Percentiles rank a stretch among this genome's conserved stretches.
Conservation (phyloP, 2,113 vertebrate species). For the Seriola rivoliana region DNA sequence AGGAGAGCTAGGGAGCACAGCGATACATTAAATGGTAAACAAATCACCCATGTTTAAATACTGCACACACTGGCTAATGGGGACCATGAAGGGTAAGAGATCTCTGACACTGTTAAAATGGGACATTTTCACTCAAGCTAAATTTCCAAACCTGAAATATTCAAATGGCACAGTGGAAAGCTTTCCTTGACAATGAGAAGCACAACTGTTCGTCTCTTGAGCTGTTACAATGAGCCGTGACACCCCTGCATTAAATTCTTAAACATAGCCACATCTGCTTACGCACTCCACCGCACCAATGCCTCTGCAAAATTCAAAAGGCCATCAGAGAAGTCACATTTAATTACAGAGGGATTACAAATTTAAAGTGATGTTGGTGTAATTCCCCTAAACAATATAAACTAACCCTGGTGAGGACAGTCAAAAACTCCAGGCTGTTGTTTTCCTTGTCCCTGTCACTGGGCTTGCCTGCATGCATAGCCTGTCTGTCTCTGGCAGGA, state of each 20-base stretch:
- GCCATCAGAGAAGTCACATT: conserved; percentile 66
- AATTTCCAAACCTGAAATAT: conserved; percentile 33
- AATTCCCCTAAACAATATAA: conserved; percentile 37
- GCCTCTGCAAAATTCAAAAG: conserved; percentile 54
- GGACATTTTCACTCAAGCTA: background rate
- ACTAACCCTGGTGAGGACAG: conserved; percentile 46
- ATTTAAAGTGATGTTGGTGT: conserved; percentile 31
- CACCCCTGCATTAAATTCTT: conserved; percentile 59
- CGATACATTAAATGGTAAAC: conserved; percentile 52
- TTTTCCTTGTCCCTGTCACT: conserved; percentile 23
- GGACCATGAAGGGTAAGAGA: conserved; percentile 20
- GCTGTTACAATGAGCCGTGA: conserved; percentile 41
- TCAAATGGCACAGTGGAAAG: conserved; percentile 23
- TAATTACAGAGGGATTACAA: conserved; percentile 64
- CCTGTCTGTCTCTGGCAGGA: conserved; percentile 19
- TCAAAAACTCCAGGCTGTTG: conserved; percentile 45
- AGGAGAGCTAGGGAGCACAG: conserved; percentile 5
- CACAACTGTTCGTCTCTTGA: conserved; percentile 38
- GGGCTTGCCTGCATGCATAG: conserved; percentile 25
- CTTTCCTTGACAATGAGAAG: conserved; percentile 31
- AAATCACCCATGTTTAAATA: conserved; percentile 35
- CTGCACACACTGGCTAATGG: background rate
- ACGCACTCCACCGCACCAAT: conserved; percentile 28
- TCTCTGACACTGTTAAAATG: conserved; percentile 17
- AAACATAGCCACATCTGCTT: conserved; percentile 68